These are phyloP conservation scores for Cryptotermes secundus DNA, from an alignment of 1,140 invertebrate species.

Conservation along the genomic window DNA sequence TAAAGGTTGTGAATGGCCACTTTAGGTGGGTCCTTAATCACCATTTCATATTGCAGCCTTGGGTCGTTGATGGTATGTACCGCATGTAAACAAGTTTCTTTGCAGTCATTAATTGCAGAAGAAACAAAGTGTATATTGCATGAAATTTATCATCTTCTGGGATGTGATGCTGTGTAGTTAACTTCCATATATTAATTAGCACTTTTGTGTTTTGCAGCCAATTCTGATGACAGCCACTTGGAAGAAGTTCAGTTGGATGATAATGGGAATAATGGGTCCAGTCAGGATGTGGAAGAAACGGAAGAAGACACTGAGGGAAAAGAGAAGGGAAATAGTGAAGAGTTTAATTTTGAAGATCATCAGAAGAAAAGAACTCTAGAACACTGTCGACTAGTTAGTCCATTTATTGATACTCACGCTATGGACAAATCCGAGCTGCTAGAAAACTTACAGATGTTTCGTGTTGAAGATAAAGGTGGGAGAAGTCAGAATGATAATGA, in stretches of 20 bases:
- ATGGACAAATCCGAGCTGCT: background rate
- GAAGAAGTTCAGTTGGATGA: background rate
- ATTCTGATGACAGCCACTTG: background rate
- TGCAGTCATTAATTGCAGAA: too few relatives aligned
- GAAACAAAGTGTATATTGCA: too few relatives aligned
- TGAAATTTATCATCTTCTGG: too few relatives aligned
- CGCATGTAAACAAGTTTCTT: too few relatives aligned
- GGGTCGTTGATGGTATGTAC: too few relatives aligned
- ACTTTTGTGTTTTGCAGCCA: background rate
- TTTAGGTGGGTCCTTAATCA: too few relatives aligned
- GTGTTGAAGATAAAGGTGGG: background rate
- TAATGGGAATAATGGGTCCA: background rate
- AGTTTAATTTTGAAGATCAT: background rate
- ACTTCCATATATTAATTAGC: too few relatives aligned
- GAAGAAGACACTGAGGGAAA: background rate
- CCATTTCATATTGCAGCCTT: too few relatives aligned
- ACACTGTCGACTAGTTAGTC: background rate
- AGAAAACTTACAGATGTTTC: background rate
- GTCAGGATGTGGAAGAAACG: conserved; percentile 15
- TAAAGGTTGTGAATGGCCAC: too few relatives aligned
- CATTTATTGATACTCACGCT: background rate
- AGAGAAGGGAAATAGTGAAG: background rate
- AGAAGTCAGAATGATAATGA: background rate
- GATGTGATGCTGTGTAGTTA: too few relatives aligned
- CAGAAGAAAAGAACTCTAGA: background rate